Base-by-base conservation (phyloP, 2,797 vertebrate genomes). In the Thripadectes ignobilis region DNA sequence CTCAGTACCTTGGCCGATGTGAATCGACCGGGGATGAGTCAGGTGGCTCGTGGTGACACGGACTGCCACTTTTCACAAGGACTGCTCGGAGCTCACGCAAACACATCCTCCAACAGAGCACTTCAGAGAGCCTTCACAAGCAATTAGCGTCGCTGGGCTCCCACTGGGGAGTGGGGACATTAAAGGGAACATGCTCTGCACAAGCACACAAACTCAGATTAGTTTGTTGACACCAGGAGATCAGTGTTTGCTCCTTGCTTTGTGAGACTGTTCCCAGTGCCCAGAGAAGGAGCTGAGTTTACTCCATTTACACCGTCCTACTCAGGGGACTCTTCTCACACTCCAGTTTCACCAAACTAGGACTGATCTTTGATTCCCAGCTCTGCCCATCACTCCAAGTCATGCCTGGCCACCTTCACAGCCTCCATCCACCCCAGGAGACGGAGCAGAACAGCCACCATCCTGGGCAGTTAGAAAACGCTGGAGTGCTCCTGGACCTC, bases 71-170 rank as follows among this genome's bases (percentile, higher is more conserved):
- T 85, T 13, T 68, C 86, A 34, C 91, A 48, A 69, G 88, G 1
- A 0, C 76, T 6, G 88, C 88, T 86, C 38, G 34, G 85, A 23
- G 69, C 86, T 63, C 89, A 51, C 27, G 4, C 78, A 39, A 32
- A 83, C 18, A 12, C 78, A 38, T 61, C 85, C 92, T 77, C 73
- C 23, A 45, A 41, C 38, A 55, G 68, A 93, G 21, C 88, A 76
- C 91, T 95, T 86, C 66, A 63, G 67, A 89, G 89, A 84, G 82
- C 80, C 88, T 95, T 93, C 38, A 1, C 79, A 45, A 91, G 82
- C 89, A 93, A 94, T 95, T 85, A 96, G 65, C 3, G 1, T 88
- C 65, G 51, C 55, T 12, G 0, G 46, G 52, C 65, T 58, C 85
- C 73, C 24, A 1, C 13, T 4, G 6, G 65, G 74, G 55, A 90